phyloP scores from a whole-genome alignment of 2,113 vertebrate species.

The Phoenicopterus ruber region DNA sequence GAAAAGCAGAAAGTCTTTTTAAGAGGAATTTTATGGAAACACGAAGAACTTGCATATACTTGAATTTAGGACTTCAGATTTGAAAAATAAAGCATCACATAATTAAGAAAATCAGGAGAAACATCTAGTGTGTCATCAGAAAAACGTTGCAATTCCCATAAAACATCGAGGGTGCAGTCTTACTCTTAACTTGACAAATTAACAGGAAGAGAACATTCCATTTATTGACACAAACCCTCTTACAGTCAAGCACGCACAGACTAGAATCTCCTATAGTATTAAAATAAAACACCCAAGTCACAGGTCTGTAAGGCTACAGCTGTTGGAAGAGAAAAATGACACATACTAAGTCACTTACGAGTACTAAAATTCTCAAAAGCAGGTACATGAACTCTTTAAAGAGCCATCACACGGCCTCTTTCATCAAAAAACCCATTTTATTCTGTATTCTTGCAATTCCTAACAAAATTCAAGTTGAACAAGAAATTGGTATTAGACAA shows the following conservation, averaged over 20 bases:
- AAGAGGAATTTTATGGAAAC: not conserved
- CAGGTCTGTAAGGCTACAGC: not conserved
- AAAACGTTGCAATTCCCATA: not conserved
- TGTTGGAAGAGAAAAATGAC: not conserved
- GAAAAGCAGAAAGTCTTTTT: not conserved
- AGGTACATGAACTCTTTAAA: not conserved
- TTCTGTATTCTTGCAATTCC: not conserved
- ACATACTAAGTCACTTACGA: not conserved
- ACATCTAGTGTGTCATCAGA: not conserved
- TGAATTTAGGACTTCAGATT: not conserved
- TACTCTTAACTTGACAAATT: not conserved
- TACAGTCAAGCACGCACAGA: not conserved
- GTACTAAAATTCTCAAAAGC: not conserved
- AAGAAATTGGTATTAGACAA: not conserved
- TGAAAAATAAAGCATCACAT: not conserved
- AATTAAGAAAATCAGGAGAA: not conserved
- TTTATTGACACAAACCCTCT: not conserved
- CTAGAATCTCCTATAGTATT: not conserved
- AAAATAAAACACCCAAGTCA: not conserved
- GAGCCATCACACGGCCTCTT: not conserved
- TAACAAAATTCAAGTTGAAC: not conserved
- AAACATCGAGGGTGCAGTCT: not conserved
- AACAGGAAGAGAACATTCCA: not conserved
- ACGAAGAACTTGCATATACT: not conserved
- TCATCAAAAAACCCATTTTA: not conserved